A percentile compares a stretch with the other conserved stretches of the same genome.
phyloP scores from a whole-genome alignment of 2,888 invertebrate genomes.

The Brenthis daphne region DNA sequence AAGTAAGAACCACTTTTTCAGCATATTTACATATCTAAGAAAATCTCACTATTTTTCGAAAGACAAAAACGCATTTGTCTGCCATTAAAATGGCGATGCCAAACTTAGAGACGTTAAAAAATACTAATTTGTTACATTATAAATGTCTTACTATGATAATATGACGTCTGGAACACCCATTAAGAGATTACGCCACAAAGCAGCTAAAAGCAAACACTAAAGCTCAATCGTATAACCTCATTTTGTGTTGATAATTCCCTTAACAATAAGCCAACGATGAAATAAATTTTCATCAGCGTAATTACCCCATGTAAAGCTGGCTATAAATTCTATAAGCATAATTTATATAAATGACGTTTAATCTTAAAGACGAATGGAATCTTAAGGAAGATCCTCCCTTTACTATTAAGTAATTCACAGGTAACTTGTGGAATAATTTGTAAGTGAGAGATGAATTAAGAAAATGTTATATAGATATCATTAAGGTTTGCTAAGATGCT shows the following conservation, averaged over 20 bases:
- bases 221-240: conserved; percentile 2
- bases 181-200: not conserved
- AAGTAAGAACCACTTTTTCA: too few relatives aligned
- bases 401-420: conserved; percentile 7
- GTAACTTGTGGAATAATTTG: conserved; percentile 4
- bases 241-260: conserved; percentile 3
- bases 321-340: conserved; percentile 18
- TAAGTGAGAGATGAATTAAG: not conserved
- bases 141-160: too few relatives aligned
- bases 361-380: conserved; percentile 26
- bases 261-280: conserved; percentile 10
- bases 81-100: too few relatives aligned
- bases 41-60: too few relatives aligned
- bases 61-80: too few relatives aligned
- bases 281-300: conserved; percentile 18
- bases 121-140: too few relatives aligned
- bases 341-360: conserved; percentile 28
- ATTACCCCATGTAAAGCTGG: conserved; percentile 16
- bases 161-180: too few relatives aligned
- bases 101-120: too few relatives aligned
- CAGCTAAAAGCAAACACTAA: conserved; percentile 12
- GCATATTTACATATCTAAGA: too few relatives aligned
- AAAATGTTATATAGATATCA: not conserved
- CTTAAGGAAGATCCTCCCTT: not conserved
- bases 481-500: too few relatives aligned